Evolutionary conservation across 2,888 invertebrate species (phyloP), one percentile per base, ranked within the genome.

Genomic region (Agriopis leucophaearia): DNA sequence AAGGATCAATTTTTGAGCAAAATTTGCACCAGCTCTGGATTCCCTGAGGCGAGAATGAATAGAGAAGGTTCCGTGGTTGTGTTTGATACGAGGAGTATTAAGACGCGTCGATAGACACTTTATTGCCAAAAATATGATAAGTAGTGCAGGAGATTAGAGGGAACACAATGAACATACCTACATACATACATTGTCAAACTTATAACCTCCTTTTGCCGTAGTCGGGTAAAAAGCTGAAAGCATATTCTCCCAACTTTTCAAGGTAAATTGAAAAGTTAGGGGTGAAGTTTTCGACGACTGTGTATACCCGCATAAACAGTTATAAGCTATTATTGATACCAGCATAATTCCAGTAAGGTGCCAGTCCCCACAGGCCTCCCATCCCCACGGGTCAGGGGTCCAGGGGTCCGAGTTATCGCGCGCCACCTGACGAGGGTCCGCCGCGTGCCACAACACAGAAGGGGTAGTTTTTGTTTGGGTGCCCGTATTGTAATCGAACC

Each of bases 401-500:
- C 52, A 52, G 52, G 18, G 35, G 50, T 10, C 58, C 42, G 47
- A 48, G 55, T 59, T 68, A 59, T 60, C 64, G 59, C 63, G 66
- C 58, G 60, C 58, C 66, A 66, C 66, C 57, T 63, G 66, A 66
- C 63, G 64, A 51, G 48, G 55, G 60, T 15, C 54, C 48, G 63
- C 27, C 71, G 64, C 65, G 65, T 59, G 68, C 65, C 58, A 63
- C 74, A 66, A 47, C 45, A 54, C 48, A 16, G 50, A 42, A 59
- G 69, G 70, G 56, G 52, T 52, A 52, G 52, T 44, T 66, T 65
- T 64, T 64, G 63, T 63, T 69, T 61, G 68, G 64, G 64, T 35
- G 12, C 68, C 74, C 74, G 74, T 66, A 74, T 74, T 71, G 69
- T 72, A 72, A 72, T 73, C 55, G 69, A 66, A 64, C 68, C 68